Evolutionary conservation across 2,797 vertebrate genomes (phyloP).

Genomic region (Lycodopsis pacificus): DNA sequence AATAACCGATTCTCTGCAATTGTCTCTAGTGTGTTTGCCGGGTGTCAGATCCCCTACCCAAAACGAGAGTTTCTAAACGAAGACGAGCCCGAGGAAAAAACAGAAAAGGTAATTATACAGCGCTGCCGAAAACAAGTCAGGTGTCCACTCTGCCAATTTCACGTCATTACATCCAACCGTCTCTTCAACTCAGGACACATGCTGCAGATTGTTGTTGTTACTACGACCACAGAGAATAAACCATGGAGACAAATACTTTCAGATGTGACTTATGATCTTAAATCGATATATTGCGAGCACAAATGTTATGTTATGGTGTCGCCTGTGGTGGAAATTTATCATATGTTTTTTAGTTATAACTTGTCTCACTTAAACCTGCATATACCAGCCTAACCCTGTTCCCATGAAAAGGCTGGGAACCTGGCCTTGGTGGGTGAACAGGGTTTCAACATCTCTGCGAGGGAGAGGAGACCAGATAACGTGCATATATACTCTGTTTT

Average conservation of each 20-base stretch:
- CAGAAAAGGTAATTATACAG: conserved; percentile 90
- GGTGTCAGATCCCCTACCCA: conserved; percentile 98
- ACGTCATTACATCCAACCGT: not conserved
- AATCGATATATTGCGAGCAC: too few species aligned
- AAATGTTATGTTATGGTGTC: not conserved
- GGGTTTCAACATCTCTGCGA: too few species aligned
- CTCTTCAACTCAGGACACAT: not conserved
- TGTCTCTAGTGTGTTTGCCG: conserved; percentile 93
- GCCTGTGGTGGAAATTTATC: not conserved
- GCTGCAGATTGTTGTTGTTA: not conserved
- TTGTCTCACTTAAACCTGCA: too few species aligned
- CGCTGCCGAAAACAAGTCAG: not conserved
- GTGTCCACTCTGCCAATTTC: not conserved
- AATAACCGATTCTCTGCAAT: conserved; percentile 6
- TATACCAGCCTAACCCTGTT: too few species aligned
- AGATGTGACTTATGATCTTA: not conserved
- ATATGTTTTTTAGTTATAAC: too few species aligned
- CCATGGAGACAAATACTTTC: not conserved
- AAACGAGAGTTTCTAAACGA: conserved; percentile 98
- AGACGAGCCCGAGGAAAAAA: conserved; percentile 97
- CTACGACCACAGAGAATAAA: not conserved
- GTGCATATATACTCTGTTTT: too few species aligned
- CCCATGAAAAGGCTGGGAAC: too few species aligned
- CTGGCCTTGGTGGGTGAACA: too few species aligned
- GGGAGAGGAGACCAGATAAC: too few species aligned